Base-by-base conservation (phyloP, 1,140 invertebrate genomes). In the Pseudomyrmex sp. region DNA sequence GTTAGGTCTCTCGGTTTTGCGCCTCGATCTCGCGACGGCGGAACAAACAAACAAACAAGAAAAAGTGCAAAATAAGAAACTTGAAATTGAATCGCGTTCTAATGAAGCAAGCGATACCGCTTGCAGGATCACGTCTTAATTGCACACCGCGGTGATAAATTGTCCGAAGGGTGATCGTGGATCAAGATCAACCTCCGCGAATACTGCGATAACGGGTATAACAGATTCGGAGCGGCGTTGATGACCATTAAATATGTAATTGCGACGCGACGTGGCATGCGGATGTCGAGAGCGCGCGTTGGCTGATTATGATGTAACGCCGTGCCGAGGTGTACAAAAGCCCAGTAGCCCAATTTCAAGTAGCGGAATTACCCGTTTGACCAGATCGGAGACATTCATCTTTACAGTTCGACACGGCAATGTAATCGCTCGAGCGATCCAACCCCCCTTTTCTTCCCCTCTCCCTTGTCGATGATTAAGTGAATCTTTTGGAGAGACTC, bases 301-400 rank as follows among this genome's bases (percentile, higher is more conserved):
- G 18, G 15, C 68, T 20, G 23, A 69, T 87, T 87, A 84, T 84
- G 82, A 87, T 62, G 74, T 72, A 79, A 83, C 35, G 5, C 56
- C 66, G 66, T 80, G 26, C 2, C 58, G n/a, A 18, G 52, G 79
- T 65, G 58, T 61, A 56, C 26, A 56, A 50, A 59, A 74, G 50
- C 46, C 54, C 12, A 23, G 79, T 52, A 86, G 70, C 74, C 35
- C 61, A 54, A 68, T 77, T 72, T 35, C 48, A 73, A 73, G 48
- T 87, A 86, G 80, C 86, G 72, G 85, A 79, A 76, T 72, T 72
- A 80, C 66, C 20, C 23, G 59, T 62, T 83, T 48, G 48, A 50
- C 56, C 50, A 59, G 65, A 77, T 68, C 72, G n/a, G n/a, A 46
- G 23, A 48, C 23, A 23, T n/a, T 15, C 15, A 9, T 15, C 56